Percentiles rank a stretch among this genome's conserved stretches.
phyloP scores from a whole-genome alignment of 2,113 vertebrate genomes.

The Cyphomyrus plagiostoma region DNA sequence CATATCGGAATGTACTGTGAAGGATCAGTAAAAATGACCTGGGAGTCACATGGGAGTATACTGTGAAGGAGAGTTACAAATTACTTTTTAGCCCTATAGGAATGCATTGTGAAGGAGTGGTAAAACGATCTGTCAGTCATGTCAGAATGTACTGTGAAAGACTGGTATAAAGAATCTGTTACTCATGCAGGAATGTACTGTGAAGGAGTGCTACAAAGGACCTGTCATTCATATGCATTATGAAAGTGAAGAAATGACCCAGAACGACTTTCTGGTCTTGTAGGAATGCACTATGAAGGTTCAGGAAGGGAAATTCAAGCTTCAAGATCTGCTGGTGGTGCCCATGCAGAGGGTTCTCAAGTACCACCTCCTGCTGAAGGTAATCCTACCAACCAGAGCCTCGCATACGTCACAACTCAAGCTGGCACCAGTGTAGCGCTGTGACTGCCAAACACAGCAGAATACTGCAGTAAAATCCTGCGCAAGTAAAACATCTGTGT shows the following conservation, averaged over 20 bases:
- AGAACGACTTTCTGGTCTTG: not conserved
- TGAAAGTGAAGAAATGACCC: not conserved
- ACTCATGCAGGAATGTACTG: not conserved
- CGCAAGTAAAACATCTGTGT: not conserved
- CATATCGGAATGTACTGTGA: not conserved
- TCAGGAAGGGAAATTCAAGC: conserved; percentile 91
- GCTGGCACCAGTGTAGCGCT: not conserved
- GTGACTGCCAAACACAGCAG: not conserved
- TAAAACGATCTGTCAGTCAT: not conserved
- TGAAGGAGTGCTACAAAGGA: not conserved
- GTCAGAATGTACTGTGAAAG: conserved; percentile 10
- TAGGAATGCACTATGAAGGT: conserved; percentile 94
- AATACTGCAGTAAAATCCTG: not conserved
- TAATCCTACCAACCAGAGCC: conserved; percentile 35
- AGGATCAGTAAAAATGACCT: not conserved
- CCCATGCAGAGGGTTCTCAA: conserved; percentile 97
- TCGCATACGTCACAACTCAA: not conserved
- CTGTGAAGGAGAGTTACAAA: not conserved
- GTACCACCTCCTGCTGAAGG: conserved; percentile 93
- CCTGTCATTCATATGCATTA: not conserved
- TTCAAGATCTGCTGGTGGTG: conserved; percentile 92
- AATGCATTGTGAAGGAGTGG: not conserved
- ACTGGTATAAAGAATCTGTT: not conserved
- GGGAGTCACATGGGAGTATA: not conserved
- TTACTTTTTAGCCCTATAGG: not conserved